Evolutionary conservation across 2,888 invertebrate species (phyloP).

Genomic region (Tinea trinotella): DNA sequence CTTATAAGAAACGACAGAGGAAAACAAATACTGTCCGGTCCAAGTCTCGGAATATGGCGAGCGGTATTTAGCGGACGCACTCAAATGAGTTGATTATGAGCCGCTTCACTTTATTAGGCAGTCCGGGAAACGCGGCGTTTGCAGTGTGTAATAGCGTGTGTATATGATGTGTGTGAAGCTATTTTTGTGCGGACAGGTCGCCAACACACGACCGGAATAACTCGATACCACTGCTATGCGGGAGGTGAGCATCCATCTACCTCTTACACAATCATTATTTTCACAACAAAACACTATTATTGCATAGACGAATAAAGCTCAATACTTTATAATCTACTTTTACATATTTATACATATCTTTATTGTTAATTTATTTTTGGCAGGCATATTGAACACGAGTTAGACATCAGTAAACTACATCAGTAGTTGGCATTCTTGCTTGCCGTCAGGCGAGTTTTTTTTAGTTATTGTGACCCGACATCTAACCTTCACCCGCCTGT

Average conservation of each 20-base stretch:
- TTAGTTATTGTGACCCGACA: no score
- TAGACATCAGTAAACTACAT: no score
- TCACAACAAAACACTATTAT: no score
- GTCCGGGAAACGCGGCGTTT: slow-evolving; percentile 9
- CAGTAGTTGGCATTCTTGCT: no score
- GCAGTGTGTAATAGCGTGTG: slow-evolving; percentile 2
- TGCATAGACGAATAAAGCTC: no score
- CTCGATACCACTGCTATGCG: slow-evolving; percentile 5
- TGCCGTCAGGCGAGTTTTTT: no score
- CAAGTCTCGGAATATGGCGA: no score
- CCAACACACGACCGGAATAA: slow-evolving; percentile 15
- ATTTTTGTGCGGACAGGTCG: slow-evolving; percentile 16
- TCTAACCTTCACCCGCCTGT: no score
- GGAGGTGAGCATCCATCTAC: slow-evolving; percentile 5
- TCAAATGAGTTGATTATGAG: not conserved
- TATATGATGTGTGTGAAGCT: slow-evolving; percentile 11
- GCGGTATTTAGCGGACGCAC: not conserved
- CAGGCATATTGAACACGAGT: no score
- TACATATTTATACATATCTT: no score
- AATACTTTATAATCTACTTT: no score
- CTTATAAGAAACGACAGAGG: not conserved
- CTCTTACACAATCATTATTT: slow-evolving; percentile 11
- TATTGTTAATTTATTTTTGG: no score
- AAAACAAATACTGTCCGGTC: not conserved
- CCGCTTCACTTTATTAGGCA: slow-evolving; percentile 7